These are phyloP conservation scores for Ptychodera flava DNA, from an alignment of 35 echinoderm and acorn worm species.

Conservation along the genomic window DNA sequence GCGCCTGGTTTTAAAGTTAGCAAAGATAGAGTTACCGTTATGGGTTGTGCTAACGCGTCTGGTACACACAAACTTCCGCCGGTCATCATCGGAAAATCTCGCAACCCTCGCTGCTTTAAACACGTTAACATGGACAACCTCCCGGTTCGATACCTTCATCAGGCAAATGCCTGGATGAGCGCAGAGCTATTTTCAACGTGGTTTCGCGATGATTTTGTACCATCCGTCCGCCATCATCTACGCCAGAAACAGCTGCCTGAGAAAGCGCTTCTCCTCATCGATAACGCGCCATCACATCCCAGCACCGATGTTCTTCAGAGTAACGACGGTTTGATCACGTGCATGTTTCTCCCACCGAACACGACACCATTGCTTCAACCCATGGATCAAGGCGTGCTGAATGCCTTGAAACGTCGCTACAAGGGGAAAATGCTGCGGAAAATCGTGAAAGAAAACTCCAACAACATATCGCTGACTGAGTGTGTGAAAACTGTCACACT, in stretches of 20 bases:
- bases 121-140: conserved; percentile 9
- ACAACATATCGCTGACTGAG: too few species aligned
- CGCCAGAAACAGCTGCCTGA: conserved; percentile 3
- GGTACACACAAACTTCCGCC: conserved; percentile 13
- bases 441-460: too few species aligned
- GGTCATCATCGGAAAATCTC: not conserved
- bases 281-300: too few species aligned
- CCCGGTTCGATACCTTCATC: conserved; percentile 10
- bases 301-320: not conserved
- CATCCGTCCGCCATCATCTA: conserved; percentile 4
- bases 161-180: conserved; percentile 23
- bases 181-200: conserved; percentile 1
- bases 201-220: conserved; percentile 6
- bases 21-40: conserved; percentile 10
- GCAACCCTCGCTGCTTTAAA: not conserved
- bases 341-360: conserved; percentile 14
- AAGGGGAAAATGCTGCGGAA: not conserved
- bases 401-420: conserved; percentile 7
- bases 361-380: conserved; percentile 21
- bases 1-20: conserved; percentile 11
- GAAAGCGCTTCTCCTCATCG: conserved; percentile 13
- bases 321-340: conserved; percentile 5
- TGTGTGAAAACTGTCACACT: too few species aligned
- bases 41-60: too few species aligned
- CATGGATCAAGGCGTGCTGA: conserved; percentile 22